phyloP scores from a whole-genome alignment of 2,888 invertebrate genomes.

The Polymixis lichenea region DNA sequence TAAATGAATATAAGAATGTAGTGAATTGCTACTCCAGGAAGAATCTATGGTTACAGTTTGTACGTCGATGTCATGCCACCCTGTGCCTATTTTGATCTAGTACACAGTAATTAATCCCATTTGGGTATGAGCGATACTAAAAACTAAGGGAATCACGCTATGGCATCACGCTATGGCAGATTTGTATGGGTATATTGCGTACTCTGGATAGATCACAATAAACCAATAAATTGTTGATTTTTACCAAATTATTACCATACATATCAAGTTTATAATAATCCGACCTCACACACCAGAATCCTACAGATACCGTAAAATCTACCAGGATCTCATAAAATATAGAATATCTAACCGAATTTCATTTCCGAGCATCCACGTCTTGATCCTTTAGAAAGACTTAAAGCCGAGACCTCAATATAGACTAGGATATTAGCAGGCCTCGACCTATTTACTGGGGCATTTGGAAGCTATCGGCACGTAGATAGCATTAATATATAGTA shows the following conservation, averaged over 20 bases:
- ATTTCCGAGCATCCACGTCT: slow-evolving; percentile 34
- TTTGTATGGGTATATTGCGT: neutral
- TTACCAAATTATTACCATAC: neutral
- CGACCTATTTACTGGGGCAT: slow-evolving; percentile 52
- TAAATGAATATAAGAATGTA: neutral
- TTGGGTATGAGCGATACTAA: neutral
- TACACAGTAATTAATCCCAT: neutral
- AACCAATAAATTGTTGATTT: neutral
- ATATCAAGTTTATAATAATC: neutral
- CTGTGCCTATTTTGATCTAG: neutral
- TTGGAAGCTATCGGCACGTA: slow-evolving; percentile 54
- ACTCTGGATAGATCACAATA: neutral
- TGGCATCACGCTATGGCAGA: neutral
- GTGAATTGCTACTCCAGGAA: too few species aligned
- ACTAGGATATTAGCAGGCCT: slow-evolving; percentile 45
- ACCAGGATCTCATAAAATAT: slow-evolving; percentile 49
- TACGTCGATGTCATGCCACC: too few species aligned
- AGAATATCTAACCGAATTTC: slow-evolving; percentile 47
- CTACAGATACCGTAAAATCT: slow-evolving; percentile 30
- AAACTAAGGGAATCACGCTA: neutral
- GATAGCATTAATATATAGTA: slow-evolving; percentile 47
- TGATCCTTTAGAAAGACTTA: slow-evolving; percentile 48
- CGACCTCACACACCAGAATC: neutral
- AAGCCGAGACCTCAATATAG: slow-evolving; percentile 51
- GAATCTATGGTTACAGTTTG: too few species aligned